Percentiles rank a stretch among this genome's conserved stretches.
These are phyloP conservation scores for Chloroceryle inda DNA, from an alignment of 2,797 vertebrate genomes.

Conservation along the genomic window DNA sequence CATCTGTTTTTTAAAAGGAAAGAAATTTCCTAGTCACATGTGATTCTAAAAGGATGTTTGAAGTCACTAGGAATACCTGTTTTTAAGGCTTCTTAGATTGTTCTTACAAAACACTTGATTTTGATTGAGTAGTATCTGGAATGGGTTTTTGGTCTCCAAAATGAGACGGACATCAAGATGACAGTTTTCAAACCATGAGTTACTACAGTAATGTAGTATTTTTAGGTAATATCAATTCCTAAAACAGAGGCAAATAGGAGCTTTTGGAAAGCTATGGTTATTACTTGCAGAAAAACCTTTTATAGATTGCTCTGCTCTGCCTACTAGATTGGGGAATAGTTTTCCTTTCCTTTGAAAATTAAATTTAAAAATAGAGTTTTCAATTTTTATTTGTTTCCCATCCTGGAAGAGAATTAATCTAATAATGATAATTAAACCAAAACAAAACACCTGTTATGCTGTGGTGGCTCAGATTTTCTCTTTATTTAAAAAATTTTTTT, in stretches of 20 bases:
- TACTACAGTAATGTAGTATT: slow-evolving; percentile 16
- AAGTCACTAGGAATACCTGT: slow-evolving; percentile 3
- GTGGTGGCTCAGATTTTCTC: not conserved
- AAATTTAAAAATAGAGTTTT: not conserved
- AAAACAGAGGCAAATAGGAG: not conserved
- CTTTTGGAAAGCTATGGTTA: slow-evolving; percentile 9
- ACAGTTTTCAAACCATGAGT: slow-evolving; percentile 28
- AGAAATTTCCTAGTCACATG: not conserved
- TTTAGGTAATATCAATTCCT: slow-evolving; percentile 35
- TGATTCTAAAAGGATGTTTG: not conserved
- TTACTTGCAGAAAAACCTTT: slow-evolving; percentile 2
- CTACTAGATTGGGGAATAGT: not conserved
- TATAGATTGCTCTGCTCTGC: slow-evolving; percentile 3
- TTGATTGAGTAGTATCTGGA: slow-evolving; percentile 24
- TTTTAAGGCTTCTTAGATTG: slow-evolving; percentile 26
- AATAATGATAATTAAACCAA: not conserved
- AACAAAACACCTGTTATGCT: not conserved
- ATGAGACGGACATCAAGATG: slow-evolving; percentile 34
- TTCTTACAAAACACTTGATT: slow-evolving; percentile 36
- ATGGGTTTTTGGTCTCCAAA: slow-evolving; percentile 30
- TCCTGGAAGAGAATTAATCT: not conserved
- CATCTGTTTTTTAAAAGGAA: slow-evolving; percentile 13
- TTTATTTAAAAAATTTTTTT: not conserved
- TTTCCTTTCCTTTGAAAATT: slow-evolving; percentile 27
- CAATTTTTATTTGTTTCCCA: not conserved